phyloP scores from a whole-genome alignment of 2,888 invertebrate species.

The Dasypolia templi region DNA sequence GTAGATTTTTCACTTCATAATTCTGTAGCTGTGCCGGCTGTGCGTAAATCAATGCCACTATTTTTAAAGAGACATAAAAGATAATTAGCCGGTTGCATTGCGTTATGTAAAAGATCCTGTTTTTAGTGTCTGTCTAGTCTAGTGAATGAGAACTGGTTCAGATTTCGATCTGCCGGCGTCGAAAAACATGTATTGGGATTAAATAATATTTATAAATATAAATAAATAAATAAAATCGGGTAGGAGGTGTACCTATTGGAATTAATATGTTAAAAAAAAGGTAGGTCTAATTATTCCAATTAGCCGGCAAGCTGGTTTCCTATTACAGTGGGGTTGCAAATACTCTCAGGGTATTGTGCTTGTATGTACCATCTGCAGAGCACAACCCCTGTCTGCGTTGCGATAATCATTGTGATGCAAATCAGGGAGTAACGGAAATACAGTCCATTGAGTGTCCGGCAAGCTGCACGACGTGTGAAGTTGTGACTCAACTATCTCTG shows the following conservation, averaged over 20 bases:
- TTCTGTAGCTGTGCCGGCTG: conserved; percentile 14
- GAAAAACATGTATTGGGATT: neutral
- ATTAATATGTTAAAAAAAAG: neutral
- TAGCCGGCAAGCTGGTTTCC: neutral
- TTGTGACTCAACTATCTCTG: conserved; percentile 19
- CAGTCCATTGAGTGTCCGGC: conserved; percentile 17
- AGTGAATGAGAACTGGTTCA: neutral
- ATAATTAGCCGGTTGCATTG: neutral
- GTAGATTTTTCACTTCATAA: neutral
- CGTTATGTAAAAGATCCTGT: neutral
- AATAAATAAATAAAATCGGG: neutral
- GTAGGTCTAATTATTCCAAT: conserved; percentile 4
- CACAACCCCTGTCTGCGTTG: conserved; percentile 1
- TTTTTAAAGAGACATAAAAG: neutral
- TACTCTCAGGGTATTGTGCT: neutral
- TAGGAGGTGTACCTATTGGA: neutral
- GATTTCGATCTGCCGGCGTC: neutral
- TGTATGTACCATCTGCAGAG: neutral
- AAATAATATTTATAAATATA: no score
- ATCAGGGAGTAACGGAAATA: neutral
- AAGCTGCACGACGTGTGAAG: neutral
- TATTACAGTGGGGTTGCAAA: neutral
- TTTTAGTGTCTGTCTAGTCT: neutral
- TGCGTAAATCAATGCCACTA: neutral
- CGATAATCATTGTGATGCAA: conserved; percentile 19